Evolutionary conservation across 2,113 vertebrate species (phyloP).

Genomic region (Anhinga anhinga): DNA sequence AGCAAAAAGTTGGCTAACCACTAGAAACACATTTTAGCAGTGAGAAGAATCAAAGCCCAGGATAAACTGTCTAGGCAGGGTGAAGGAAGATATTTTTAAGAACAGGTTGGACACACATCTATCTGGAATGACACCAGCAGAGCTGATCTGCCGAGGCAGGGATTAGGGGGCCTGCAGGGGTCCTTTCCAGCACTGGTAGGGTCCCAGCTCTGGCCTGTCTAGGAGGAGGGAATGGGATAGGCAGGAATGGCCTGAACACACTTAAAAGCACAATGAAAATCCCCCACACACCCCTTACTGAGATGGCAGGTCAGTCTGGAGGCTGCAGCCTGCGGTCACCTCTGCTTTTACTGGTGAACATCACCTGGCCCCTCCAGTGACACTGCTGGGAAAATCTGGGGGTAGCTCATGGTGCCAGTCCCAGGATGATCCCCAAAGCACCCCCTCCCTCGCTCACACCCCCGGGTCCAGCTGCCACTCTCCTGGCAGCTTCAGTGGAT

Average conservation of each 20-base stretch:
- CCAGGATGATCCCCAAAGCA: not conserved
- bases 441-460: not conserved
- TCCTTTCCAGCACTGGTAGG: not conserved
- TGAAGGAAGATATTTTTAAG: not conserved
- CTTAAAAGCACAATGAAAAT: not conserved
- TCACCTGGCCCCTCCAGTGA: not conserved
- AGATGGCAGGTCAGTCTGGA: not conserved
- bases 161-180: not conserved
- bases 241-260: not conserved
- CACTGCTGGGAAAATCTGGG: not conserved
- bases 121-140: not conserved
- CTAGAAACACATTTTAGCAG: not conserved
- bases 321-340: not conserved
- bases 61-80: not conserved
- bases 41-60: not conserved
- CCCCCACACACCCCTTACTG: not conserved
- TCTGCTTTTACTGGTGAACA: not conserved
- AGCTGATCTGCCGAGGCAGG: not conserved
- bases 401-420: not conserved
- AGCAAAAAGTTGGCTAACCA: not conserved
- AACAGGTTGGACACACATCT: not conserved
- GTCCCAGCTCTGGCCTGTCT: not conserved
- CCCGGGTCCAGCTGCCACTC: rapidly evolving
- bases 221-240: not conserved
- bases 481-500: not conserved